These are phyloP conservation scores for Capra hircus DNA, from an alignment of 2,113 vertebrate genomes.

Conservation along the genomic window DNA sequence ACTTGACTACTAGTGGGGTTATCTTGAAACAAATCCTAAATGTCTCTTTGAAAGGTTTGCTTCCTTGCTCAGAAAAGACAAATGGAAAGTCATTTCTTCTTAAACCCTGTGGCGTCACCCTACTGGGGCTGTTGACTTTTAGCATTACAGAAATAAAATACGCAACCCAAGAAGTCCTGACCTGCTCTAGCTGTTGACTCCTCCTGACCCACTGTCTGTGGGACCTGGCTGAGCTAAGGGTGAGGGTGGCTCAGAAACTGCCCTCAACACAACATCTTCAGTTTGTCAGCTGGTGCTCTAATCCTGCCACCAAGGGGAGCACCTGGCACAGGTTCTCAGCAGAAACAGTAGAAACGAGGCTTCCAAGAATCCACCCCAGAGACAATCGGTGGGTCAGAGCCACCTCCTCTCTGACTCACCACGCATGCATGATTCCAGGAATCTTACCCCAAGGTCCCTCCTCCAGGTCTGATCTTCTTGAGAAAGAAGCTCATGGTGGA, in stretches of 20 bases:
- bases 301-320: neutral
- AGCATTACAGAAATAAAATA: neutral
- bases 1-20: neutral
- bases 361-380: neutral
- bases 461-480: neutral
- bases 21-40: neutral
- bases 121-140: neutral
- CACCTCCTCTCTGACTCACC: neutral
- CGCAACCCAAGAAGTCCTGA: neutral
- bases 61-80: neutral
- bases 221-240: neutral
- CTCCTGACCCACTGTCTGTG: neutral
- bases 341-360: neutral
- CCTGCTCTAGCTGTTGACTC: neutral
- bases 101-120: neutral
- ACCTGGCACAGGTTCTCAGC: neutral
- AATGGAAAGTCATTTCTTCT: neutral
- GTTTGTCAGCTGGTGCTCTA: neutral
- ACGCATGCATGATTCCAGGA: neutral
- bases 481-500: neutral
- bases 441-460: neutral
- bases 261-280: rapidly evolving
- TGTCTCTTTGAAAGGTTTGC: neutral
- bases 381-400: neutral
- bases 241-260: neutral